Evolutionary conservation across 2,888 invertebrate species (phyloP), one percentile per base, ranked within the genome.

Genomic region (Sepioteuthis lessoniana): DNA sequence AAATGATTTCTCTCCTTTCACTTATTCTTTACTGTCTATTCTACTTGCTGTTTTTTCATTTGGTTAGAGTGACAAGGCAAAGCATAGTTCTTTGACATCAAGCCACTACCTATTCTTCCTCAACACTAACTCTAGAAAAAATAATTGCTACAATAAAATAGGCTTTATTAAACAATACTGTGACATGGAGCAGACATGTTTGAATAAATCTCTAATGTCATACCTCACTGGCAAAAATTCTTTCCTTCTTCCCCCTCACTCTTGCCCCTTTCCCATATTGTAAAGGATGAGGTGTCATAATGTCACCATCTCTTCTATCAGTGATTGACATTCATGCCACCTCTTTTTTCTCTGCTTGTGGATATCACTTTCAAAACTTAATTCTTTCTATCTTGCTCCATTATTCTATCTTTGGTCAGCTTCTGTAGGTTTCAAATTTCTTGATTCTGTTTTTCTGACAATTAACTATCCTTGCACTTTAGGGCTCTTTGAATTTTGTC

Each of bases 161-260:
- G 76, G n/a, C 19, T 35, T 16, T 76, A 76, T 76, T 76, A 76
- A 76, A 76, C 76, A 76, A 76, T n/a, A 76, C 76, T 4, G 16
- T 76, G 76, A 35, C 76, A 76, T 76, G 35, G 76, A 76, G 76
- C 13, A 76, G 76, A 76, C n/a, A 76, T 76, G n/a, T 76, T 76
- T 76, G 35, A 76, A 76, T 76, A 76, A 76, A 76, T 76, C 76
- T 76, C 76, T 76, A 76, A 76, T 76, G 76, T 35, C 76, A 76
- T n/a, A 76, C n/a, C 76, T 16, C 76, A 16, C 35, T n/a, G 76
- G 76, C 76, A 76, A 76, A 76, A 76, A n/a, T 76, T 76, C 76
- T 13, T 42, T 55, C 5, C n/a, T 16, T 13, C 16, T 35, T 35
- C 10, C 31, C 60, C 25, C 76, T 76, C n/a, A 4, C n/a, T 16